Percentiles rank a stretch among this genome's conserved stretches.
Conservation (phyloP, 2,113 vertebrate species). For the Microcebus ravelobensis region DNA sequence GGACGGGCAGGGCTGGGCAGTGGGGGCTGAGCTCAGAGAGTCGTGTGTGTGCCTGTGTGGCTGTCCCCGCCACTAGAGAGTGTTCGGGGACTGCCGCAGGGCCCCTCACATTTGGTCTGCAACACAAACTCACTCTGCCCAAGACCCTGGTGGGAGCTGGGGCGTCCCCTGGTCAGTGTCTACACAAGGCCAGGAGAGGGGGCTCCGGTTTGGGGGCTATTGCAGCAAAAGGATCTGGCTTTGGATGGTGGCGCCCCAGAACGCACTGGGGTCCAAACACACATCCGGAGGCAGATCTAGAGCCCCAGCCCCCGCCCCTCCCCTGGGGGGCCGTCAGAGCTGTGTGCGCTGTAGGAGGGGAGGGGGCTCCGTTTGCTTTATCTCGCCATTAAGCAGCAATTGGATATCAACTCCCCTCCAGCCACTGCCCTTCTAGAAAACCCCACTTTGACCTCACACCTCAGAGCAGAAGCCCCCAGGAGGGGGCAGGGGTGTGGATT, state of each 20-base stretch:
- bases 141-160: background rate
- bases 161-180: background rate
- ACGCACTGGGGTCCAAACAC: background rate
- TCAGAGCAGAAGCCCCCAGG: constrained; percentile 15
- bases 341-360: background rate
- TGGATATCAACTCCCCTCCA: background rate
- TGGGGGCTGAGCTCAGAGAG: background rate
- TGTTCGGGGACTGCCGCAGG: background rate
- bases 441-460: background rate
- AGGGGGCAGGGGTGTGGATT: background rate
- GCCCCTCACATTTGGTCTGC: background rate
- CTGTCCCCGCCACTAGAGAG: background rate
- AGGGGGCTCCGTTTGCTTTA: background rate
- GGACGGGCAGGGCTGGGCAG: background rate
- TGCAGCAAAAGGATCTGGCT: constrained; percentile 1
- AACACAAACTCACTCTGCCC: background rate
- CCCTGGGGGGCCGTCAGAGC: constrained; percentile 37
- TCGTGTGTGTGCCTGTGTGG: background rate
- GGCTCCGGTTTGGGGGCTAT: background rate
- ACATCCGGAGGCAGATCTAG: background rate
- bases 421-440: background rate
- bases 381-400: background rate
- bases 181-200: background rate
- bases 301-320: background rate
- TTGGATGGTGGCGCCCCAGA: background rate